These are phyloP conservation scores for Luperina testacea DNA, from an alignment of 2,888 invertebrate species.

Conservation along the genomic window DNA sequence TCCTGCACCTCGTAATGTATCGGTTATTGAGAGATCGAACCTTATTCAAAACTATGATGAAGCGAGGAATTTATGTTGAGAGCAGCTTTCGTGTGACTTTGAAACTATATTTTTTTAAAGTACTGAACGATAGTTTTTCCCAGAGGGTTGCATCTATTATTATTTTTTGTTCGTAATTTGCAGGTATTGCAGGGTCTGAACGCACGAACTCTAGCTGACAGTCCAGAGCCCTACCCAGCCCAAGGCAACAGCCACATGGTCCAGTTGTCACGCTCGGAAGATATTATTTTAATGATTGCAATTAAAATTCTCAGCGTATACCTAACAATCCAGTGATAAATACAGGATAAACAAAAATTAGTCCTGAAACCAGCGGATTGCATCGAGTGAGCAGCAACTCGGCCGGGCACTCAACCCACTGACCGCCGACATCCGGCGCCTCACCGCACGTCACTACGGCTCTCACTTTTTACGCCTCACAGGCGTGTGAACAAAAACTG, in stretches of 20 bases:
- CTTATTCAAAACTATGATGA: constrained; percentile 2
- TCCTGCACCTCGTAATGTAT: not conserved
- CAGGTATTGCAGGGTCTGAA: not conserved
- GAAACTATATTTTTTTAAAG: not conserved
- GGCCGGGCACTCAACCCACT: constrained; percentile 12
- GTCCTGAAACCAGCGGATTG: constrained; percentile 19
- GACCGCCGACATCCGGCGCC: constrained; percentile 25
- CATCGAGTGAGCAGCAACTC: constrained; percentile 16
- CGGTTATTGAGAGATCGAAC: not conserved
- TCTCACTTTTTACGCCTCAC: constrained; percentile 48
- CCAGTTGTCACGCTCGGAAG: not conserved
- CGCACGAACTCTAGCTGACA: not conserved
- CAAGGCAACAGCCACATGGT: not conserved
- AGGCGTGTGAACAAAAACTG: constrained; percentile 45
- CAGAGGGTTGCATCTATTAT: not conserved
- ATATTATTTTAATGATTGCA: not conserved
- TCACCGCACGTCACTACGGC: constrained; percentile 21
- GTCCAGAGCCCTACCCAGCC: not conserved
- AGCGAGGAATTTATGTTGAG: not conserved
- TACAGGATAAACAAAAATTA: not conserved
- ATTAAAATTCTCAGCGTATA: not conserved
- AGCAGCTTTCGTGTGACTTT: not conserved
- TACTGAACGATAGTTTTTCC: not conserved
- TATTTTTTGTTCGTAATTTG: not conserved
- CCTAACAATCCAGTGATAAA: not conserved